A percentile compares a stretch with the other conserved stretches of the same genome.
These are phyloP conservation scores for Piprites chloris DNA, from an alignment of 2,113 vertebrate genomes.

Conservation along the genomic window DNA sequence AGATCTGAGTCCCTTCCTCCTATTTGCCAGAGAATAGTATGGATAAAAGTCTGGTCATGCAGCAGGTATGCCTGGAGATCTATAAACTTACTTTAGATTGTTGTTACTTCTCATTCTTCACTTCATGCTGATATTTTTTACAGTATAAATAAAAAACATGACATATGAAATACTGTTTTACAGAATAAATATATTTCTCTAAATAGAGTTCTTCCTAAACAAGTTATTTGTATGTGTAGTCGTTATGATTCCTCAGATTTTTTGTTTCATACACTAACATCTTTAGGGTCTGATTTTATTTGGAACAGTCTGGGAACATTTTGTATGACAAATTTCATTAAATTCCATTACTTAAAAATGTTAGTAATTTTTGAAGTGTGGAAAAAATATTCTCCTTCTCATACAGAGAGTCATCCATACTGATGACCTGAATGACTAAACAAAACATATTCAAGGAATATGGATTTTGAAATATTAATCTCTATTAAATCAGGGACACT, in stretches of 20 bases:
- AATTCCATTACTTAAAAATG: background rate
- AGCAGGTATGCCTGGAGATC: background rate
- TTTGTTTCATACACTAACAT: background rate
- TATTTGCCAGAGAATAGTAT: background rate
- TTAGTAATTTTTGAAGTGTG: background rate
- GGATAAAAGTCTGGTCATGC: background rate
- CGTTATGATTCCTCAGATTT: background rate
- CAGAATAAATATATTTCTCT: background rate
- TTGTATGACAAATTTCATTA: background rate
- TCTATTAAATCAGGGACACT: background rate
- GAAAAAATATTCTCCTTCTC: background rate
- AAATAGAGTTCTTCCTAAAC: background rate
- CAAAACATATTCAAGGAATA: background rate
- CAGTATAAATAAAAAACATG: background rate
- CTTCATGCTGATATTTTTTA: background rate
- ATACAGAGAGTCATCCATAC: background rate
- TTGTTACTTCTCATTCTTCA: background rate
- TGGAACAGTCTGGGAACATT: background rate
- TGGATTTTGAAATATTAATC: background rate
- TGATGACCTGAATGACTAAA: background rate
- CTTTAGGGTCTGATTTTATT: background rate
- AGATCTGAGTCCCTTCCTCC: background rate
- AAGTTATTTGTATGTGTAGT: background rate
- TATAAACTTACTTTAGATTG: background rate
- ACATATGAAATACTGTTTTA: background rate